A percentile compares a stretch with the other conserved stretches of the same genome.
Evolutionary conservation across 2,888 invertebrate species (phyloP).

Genomic region (Acleris laterana): DNA sequence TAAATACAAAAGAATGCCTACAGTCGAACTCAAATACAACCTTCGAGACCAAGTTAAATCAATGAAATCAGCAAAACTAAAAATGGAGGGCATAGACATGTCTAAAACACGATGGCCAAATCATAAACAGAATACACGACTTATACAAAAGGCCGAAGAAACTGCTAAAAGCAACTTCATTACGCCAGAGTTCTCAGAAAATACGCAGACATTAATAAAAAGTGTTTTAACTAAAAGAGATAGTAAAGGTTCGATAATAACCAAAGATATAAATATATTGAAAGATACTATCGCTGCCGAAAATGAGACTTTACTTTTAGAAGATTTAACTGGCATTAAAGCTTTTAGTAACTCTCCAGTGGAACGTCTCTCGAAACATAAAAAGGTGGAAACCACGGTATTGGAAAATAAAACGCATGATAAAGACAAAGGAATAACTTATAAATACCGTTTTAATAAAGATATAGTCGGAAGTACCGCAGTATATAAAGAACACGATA

Average conservation of each 20-base stretch:
- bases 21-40: conserved; percentile 66
- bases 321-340: no score
- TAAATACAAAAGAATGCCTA: conserved; percentile 64
- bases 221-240: conserved; percentile 1
- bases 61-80: conserved; percentile 55
- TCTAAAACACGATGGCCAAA: conserved; percentile 67
- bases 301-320: no score
- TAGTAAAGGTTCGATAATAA: background rate
- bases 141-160: background rate
- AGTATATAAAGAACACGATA: no score
- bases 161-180: background rate
- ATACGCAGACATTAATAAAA: background rate
- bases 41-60: conserved; percentile 68
- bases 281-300: no score
- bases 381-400: no score
- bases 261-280: no score
- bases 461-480: no score
- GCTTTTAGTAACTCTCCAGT: no score
- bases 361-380: no score
- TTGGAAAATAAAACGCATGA: no score
- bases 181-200: background rate
- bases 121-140: conserved; percentile 47
- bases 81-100: conserved; percentile 53
- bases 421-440: no score
- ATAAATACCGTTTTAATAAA: no score